These are phyloP conservation scores for Eupithecia exiguata DNA, from an alignment of 2,888 invertebrate genomes.

Conservation along the genomic window DNA sequence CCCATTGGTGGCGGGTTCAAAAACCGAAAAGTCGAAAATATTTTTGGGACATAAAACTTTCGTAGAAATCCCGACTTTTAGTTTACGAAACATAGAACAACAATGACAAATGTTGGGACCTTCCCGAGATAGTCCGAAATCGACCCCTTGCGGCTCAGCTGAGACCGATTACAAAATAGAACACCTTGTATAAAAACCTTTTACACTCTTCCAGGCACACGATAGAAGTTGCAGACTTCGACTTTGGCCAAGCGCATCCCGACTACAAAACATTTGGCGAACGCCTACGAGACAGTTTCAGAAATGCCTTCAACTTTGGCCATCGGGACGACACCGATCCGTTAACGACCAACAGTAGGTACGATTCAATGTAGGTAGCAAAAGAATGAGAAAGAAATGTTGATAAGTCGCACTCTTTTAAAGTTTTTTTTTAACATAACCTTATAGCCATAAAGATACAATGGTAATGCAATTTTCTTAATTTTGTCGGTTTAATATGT, in stretches of 20 bases:
- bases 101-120: too few relatives aligned
- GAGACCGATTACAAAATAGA: not conserved
- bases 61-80: too few relatives aligned
- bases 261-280: slow-evolving; percentile 95
- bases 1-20: too few relatives aligned
- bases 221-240: slow-evolving; percentile 95
- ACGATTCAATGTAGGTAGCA: slow-evolving; percentile 81
- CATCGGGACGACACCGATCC: slow-evolving; percentile 71
- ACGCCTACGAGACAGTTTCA: slow-evolving; percentile 90
- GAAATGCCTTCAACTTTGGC: slow-evolving; percentile 71
- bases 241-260: slow-evolving; percentile 92
- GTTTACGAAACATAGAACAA: too few relatives aligned
- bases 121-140: not conserved
- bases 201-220: slow-evolving; percentile 84
- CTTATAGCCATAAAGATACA: not conserved
- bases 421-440: not conserved
- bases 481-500: not conserved
- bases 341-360: slow-evolving; percentile 73
- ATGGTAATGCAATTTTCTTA: not conserved
- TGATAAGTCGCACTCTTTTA: not conserved
- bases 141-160: not conserved
- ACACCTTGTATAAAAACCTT: not conserved
- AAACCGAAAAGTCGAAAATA: too few relatives aligned
- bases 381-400: not conserved
- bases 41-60: too few relatives aligned